Evolutionary conservation across 2,797 vertebrate species (phyloP).

Genomic region (Discoglossus pictus): DNA sequence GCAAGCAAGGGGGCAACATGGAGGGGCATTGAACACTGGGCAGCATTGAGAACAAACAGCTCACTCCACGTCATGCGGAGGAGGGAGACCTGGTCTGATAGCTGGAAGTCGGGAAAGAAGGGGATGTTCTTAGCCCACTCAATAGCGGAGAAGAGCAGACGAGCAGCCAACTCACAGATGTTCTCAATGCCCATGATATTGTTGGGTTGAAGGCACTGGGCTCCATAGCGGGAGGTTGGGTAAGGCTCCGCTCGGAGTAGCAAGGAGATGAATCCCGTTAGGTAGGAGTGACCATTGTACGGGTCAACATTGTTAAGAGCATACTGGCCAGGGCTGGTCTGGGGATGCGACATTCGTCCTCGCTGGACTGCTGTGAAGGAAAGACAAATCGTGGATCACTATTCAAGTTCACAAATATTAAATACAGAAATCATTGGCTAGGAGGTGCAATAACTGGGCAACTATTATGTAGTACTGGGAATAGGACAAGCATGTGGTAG

Average conservation of each 20-base stretch:
- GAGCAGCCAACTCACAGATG: slow-evolving; percentile 85
- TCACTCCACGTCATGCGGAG: slow-evolving; percentile 87
- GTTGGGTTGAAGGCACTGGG: slow-evolving; percentile 86
- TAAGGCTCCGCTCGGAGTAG: slow-evolving; percentile 84
- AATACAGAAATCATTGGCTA: no score
- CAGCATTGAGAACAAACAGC: slow-evolving; percentile 84
- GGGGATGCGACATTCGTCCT: slow-evolving; percentile 80
- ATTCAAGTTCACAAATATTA: slow-evolving; percentile 15
- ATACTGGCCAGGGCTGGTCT: slow-evolving; percentile 81
- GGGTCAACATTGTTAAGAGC: slow-evolving; percentile 76
- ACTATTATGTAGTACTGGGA: no score
- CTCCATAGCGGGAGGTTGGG: slow-evolving; percentile 80
- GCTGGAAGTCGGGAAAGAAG: slow-evolving; percentile 86
- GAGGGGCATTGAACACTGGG: slow-evolving; percentile 84
- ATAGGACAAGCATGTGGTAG: no score
- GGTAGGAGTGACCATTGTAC: slow-evolving; percentile 80
- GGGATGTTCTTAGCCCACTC: slow-evolving; percentile 90
- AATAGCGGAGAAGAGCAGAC: slow-evolving; percentile 83
- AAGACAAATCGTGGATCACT: slow-evolving; percentile 57
- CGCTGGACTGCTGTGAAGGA: slow-evolving; percentile 77
- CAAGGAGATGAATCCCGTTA: slow-evolving; percentile 83
- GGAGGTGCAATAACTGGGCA: no score
- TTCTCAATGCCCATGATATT: slow-evolving; percentile 87
- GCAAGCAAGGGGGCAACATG: slow-evolving; percentile 83
- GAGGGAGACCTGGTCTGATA: slow-evolving; percentile 83